These are phyloP conservation scores for Cottus gobio DNA, from an alignment of 2,113 vertebrate species.

Conservation along the genomic window DNA sequence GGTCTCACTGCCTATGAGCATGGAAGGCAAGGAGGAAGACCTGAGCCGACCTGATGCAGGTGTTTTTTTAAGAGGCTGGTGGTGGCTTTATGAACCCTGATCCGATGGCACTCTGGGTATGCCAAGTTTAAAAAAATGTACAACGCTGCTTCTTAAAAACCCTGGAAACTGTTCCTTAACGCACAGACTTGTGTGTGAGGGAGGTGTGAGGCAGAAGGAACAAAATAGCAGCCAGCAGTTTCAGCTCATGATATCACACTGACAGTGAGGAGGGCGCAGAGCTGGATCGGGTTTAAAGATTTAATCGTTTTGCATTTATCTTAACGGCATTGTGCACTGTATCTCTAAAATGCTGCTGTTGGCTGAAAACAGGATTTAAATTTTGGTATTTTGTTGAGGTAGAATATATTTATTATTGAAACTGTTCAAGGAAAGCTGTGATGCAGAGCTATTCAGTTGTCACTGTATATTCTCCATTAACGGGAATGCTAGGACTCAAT, in stretches of 20 bases:
- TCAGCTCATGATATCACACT: slow-evolving; percentile 2
- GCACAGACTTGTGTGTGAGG: neutral
- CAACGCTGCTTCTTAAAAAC: neutral
- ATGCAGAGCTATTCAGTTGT: neutral
- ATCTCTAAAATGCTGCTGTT: neutral
- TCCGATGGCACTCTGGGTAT: neutral
- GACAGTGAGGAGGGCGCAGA: neutral
- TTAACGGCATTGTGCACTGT: neutral
- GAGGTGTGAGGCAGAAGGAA: neutral
- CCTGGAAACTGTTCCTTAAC: neutral
- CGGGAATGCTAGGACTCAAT: neutral
- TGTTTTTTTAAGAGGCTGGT: neutral
- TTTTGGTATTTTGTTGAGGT: slow-evolving; percentile 14
- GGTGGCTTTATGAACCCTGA: neutral
- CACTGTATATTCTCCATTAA: neutral
- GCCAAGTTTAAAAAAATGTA: neutral
- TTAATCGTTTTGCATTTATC: slow-evolving; percentile 14
- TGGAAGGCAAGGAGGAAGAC: slow-evolving; percentile 1
- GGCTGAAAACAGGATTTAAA: slow-evolving; percentile 6
- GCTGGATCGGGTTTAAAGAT: neutral
- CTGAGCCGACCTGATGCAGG: slow-evolving; percentile 24
- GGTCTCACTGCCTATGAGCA: slow-evolving; percentile 1
- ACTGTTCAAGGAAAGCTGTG: neutral
- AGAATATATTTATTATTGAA: neutral
- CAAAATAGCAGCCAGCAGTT: slow-evolving; percentile 11